Evolutionary conservation across 2,797 vertebrate genomes (phyloP).

Genomic region (Heterohyrax brucei): DNA sequence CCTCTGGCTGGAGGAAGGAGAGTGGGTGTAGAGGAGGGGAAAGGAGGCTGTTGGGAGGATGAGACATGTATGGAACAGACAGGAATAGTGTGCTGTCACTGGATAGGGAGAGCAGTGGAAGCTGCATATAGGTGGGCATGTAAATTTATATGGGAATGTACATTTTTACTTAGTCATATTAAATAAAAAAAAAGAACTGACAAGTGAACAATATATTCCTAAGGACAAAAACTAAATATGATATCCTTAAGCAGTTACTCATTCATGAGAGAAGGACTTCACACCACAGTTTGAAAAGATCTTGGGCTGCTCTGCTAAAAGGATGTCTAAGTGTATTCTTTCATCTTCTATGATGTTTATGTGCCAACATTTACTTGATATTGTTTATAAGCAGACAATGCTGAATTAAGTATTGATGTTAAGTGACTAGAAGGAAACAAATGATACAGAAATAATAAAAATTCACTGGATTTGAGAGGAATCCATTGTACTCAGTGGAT

Average conservation of each 20-base stretch:
- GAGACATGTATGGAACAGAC: too few species aligned
- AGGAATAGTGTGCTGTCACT: too few species aligned
- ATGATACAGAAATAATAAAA: neutral
- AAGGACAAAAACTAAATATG: slow-evolving; percentile 20
- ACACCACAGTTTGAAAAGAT: neutral
- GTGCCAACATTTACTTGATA: neutral
- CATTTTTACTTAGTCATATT: too few species aligned
- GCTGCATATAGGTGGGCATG: too few species aligned
- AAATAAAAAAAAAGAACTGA: neutral
- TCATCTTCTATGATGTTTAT: neutral
- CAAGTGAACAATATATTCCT: neutral
- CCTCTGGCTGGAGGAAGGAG: too few species aligned
- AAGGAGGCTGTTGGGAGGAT: too few species aligned
- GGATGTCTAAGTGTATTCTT: neutral
- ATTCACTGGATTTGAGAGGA: neutral
- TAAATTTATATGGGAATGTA: too few species aligned
- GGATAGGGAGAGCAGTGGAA: too few species aligned
- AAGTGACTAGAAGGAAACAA: slow-evolving; percentile 35
- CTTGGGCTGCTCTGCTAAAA: neutral
- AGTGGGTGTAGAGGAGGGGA: too few species aligned
- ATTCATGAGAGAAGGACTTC: neutral
- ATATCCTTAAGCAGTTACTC: neutral
- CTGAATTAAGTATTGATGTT: neutral
- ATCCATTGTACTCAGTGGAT: neutral
- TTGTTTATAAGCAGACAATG: neutral